Base-by-base conservation (phyloP, 1,140 invertebrate species). In the Tachypleus tridentatus region DNA sequence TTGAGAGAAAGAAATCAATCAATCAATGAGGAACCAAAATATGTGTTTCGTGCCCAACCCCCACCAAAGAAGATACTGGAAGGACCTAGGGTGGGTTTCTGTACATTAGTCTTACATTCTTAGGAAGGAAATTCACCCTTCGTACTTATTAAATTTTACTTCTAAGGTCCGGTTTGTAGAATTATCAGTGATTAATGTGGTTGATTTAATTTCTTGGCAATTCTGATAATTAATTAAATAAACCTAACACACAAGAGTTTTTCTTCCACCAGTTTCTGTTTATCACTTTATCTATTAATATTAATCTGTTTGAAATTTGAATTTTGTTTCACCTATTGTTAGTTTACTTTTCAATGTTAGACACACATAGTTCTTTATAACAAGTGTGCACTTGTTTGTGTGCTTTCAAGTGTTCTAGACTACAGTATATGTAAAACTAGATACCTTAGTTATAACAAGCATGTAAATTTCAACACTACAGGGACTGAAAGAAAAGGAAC, bases 21-120 rank as follows among this genome's bases (percentile, higher is more conserved):
- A 51, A 10, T 60, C 8, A 11, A 50, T 51, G 56, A 67, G 8
- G 52, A 59, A 47, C 47, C 56, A 10, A 54, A 58, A 0, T 64
- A 63, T 52, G 11, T 60, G 53, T 67, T 67, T 47, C 58, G 52
- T 60, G 62, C 65, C 4, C 61, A 60, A 4, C 61, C 61, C 29
- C 50, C 64, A 10, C 65, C 65, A 6, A 67, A 63, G 29, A 54
- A 8, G 6, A 64, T 67, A 49, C 57, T 63, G 8, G 51, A n/a
- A 58, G 62, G 65, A 10, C 62, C 62, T 11, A 57, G 10, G n/a
- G 65, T 67, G 64, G 61, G 61, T 60, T 61, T 49, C 6, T 4
- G 4, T 8, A 29, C 51, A 47, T 63, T 29, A 29, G 29, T 29
- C 29, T 29, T 29, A 29, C 29, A 29, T 29, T 29, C 29, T 29